Conservation (phyloP, 2,888 invertebrate genomes). For the Leptinotarsa haldemani region DNA sequence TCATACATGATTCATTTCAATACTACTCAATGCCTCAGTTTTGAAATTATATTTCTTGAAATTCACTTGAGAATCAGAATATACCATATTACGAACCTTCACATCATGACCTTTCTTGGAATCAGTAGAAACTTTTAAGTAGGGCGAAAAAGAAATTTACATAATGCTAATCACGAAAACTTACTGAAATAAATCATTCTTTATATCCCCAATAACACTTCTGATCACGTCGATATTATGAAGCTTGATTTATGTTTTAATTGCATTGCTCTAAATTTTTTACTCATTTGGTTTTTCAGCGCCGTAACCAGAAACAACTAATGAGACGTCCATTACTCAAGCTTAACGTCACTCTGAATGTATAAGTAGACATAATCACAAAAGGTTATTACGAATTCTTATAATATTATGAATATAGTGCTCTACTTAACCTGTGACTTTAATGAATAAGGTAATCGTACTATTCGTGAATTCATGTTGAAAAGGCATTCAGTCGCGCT, state of each 20-base stretch:
- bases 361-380: conserved; percentile 22
- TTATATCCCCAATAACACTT: not conserved
- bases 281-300: not conserved
- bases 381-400: conserved; percentile 37
- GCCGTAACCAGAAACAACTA: not conserved
- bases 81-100: not conserved
- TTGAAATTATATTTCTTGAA: not conserved
- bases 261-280: not conserved
- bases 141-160: not conserved
- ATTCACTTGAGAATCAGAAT: not conserved
- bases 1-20: no score
- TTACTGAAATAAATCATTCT: conserved; percentile 10
- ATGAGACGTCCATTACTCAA: conserved; percentile 8
- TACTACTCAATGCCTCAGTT: no score
- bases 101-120: not conserved
- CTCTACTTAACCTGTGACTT: conserved; percentile 43
- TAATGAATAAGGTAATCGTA: conserved; percentile 22
- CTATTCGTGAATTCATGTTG: not conserved
- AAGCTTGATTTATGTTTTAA: conserved; percentile 12
- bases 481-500: not conserved
- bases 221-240: not conserved
- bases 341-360: conserved; percentile 16
- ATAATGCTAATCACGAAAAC: not conserved
- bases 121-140: not conserved
- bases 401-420: conserved; percentile 41